Evolutionary conservation across 37 sponge, comb jelly and placozoan species (phyloP), one percentile per base, ranked within the genome.

Genomic region (Ephydatia muelleri): DNA sequence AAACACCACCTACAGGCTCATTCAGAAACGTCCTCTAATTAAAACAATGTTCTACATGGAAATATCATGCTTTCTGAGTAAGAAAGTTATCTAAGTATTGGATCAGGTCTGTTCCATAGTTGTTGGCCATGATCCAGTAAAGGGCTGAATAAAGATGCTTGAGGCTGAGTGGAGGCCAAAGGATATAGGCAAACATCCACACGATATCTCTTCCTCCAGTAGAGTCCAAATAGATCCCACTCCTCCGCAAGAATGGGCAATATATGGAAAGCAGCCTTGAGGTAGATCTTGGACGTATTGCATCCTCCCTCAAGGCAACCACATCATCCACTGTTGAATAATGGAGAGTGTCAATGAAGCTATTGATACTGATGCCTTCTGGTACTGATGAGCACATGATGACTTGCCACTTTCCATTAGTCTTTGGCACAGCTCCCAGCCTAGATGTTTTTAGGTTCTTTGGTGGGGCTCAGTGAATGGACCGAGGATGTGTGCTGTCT

Each of bases 221-320:
- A n/a, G 39, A 21, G 0, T 0, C 78, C 78, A 76, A 84, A 0
- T 68, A n/a, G 39, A 21, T 9, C 21, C 78, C 78, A 76, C 70
- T 84, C 85, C 69, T 76, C 43, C 23, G 85, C 69, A 31, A 36
- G 67, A 21, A 84, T 68, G 23, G 77, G 84, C 19, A 76, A n/a
- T 2, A 84, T 21, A 27, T 69, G 77, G 49, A 67, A 84, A 4
- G 85, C 70, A 65, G 2, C 30, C 78, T 84, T 76, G 36, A 84
- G 76, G 78, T 84, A 77, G 12, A 72, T 27, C 64, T 83, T 34
- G 19, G 3, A 35, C 33, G 71, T 36, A 14, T 12, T 8, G 2
- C 74, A 73, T 23, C 75, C 74, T 33, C 23, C 21, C 5, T 75
- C 75, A 3, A 5, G 31, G 23, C 5, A 3, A 21, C 28, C 25